Evolutionary conservation across 2,888 invertebrate species (phyloP).

Genomic region (Scelioninae gen. 1): DNA sequence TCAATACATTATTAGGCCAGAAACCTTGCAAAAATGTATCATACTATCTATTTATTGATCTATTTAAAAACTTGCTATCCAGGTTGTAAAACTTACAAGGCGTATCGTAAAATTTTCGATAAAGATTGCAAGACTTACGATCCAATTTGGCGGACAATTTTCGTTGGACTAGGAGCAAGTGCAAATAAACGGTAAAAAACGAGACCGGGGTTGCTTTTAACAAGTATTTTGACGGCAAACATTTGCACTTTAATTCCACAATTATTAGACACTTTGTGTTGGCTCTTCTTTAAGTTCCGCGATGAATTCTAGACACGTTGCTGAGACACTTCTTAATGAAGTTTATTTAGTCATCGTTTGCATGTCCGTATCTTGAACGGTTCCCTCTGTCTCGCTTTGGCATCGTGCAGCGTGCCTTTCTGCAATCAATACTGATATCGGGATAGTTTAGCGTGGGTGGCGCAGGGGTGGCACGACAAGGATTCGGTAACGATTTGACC

Average conservation of each 20-base stretch:
- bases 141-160: slow-evolving; percentile 23
- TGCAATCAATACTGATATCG: slow-evolving; percentile 69
- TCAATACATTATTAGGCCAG: too few species aligned
- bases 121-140: slow-evolving; percentile 12
- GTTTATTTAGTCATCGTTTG: slow-evolving; percentile 48
- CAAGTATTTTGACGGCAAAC: slow-evolving; percentile 31
- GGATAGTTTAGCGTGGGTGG: slow-evolving; percentile 66
- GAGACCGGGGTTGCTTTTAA: slow-evolving; percentile 16
- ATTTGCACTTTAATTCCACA: slow-evolving; percentile 30
- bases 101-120: slow-evolving; percentile 31
- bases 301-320: slow-evolving; percentile 17
- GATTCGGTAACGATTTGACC: slow-evolving; percentile 76
- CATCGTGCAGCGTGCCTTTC: slow-evolving; percentile 55
- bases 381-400: slow-evolving; percentile 39
- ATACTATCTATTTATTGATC: neutral
- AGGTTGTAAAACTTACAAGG: neutral
- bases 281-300: slow-evolving; percentile 30
- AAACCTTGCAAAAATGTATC: neutral
- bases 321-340: slow-evolving; percentile 42
- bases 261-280: slow-evolving; percentile 33
- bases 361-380: slow-evolving; percentile 55
- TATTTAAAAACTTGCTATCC: neutral
- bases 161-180: neutral
- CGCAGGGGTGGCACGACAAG: slow-evolving; percentile 72
- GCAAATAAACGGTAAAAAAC: slow-evolving; percentile 31